Percentiles rank a stretch among this genome's conserved stretches.
These are phyloP conservation scores for Bergia sp. DNA, from an alignment of 92 coral and sea anemone species.

Conservation along the genomic window DNA sequence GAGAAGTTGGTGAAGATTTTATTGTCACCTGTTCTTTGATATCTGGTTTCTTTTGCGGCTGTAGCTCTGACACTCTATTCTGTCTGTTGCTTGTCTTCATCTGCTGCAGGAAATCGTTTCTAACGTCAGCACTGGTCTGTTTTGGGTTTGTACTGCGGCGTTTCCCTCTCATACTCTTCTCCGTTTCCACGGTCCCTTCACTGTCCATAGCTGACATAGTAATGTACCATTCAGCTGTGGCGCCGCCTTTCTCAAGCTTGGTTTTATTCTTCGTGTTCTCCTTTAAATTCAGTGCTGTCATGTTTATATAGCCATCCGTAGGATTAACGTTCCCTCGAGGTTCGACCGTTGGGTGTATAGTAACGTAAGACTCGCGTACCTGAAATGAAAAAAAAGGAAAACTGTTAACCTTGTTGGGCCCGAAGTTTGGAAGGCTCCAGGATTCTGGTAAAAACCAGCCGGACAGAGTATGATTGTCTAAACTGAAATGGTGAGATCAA, in stretches of 20 bases:
- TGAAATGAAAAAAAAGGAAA: background rate
- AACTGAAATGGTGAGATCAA: too few species aligned
- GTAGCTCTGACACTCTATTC: background rate
- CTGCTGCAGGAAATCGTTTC: conserved; percentile 34
- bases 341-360: conserved; percentile 18
- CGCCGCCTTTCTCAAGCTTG: background rate
- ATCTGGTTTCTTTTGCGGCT: background rate
- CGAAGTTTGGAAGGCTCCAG: too few species aligned
- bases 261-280: background rate
- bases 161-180: background rate
- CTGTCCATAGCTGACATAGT: conserved; percentile 26
- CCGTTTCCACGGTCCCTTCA: background rate
- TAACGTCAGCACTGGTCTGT: conserved; percentile 32
- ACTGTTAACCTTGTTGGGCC: too few species aligned
- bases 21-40: conserved; percentile 25
- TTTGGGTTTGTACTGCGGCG: conserved; percentile 34
- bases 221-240: background rate
- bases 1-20: conserved; percentile 7
- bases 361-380: conserved; percentile 23
- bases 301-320: conserved; percentile 25
- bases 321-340: background rate
- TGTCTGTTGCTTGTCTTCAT: conserved; percentile 41
- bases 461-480: too few species aligned
- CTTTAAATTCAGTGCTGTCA: conserved; percentile 5
- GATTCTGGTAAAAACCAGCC: too few species aligned